These are phyloP conservation scores for Herpetotheres cachinnans DNA, from an alignment of 2,113 vertebrate genomes.

Conservation along the genomic window DNA sequence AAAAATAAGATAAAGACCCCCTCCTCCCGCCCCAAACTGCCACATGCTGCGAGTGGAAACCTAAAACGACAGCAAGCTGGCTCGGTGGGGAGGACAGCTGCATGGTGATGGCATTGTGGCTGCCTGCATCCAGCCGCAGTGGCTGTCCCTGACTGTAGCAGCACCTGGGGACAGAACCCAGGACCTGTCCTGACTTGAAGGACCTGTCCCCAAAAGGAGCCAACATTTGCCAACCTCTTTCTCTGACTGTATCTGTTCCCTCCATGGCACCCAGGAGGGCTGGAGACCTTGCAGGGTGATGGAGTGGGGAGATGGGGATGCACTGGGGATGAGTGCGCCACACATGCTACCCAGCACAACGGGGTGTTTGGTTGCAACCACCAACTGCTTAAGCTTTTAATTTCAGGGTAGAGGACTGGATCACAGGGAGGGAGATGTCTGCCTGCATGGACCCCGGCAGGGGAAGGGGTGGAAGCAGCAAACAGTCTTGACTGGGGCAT, in stretches of 20 bases:
- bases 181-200: neutral
- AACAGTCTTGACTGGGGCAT: neutral
- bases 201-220: neutral
- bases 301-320: neutral
- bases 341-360: neutral
- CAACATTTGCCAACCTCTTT: neutral
- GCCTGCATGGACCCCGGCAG: accelerated
- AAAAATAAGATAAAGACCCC: neutral
- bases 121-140: accelerated
- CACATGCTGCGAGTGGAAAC: neutral
- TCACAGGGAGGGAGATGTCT: neutral
- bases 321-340: accelerated
- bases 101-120: accelerated
- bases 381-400: neutral
- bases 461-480: neutral
- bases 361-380: neutral
- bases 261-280: accelerated
- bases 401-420: neutral
- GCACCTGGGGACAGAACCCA: neutral
- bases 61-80: accelerated
- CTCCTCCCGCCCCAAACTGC: accelerated
- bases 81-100: neutral
- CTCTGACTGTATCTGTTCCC: neutral
- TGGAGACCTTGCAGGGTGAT: neutral
- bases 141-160: accelerated